Percentiles rank a stretch among this genome's conserved stretches.
Evolutionary conservation across 2,113 vertebrate genomes (phyloP).

Genomic region (Saccopteryx bilineata): DNA sequence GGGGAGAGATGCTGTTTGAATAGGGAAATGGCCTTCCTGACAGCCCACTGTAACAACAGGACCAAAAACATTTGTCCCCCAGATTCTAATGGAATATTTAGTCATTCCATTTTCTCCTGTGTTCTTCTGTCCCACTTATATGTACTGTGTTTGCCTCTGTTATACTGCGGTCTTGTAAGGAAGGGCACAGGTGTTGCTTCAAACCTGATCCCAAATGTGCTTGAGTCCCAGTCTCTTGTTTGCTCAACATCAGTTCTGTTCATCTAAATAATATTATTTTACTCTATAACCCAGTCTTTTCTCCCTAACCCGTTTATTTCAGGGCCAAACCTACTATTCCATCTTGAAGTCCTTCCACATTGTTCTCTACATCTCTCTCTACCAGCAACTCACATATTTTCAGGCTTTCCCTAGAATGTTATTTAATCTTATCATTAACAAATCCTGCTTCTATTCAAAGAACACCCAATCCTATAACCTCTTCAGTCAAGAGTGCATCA

Average conservation of each 20-base stretch:
- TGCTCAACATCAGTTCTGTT: not conserved
- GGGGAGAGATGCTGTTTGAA: not conserved
- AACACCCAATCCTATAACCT: not conserved
- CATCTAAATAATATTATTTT: not conserved
- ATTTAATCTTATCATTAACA: not conserved
- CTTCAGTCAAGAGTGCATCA: not conserved
- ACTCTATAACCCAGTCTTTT: not conserved
- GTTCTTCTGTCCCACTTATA: not conserved
- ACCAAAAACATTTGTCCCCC: not conserved
- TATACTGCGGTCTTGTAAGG: not conserved
- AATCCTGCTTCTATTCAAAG: not conserved
- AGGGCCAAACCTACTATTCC: accelerated
- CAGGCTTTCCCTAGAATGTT: not conserved
- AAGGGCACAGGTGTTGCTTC: not conserved
- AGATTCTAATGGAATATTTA: not conserved
- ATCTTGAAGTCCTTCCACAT: not conserved
- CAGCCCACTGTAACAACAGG: not conserved
- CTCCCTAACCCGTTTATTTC: not conserved
- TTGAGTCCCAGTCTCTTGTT: not conserved
- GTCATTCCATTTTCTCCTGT: not conserved
- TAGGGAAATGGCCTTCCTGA: not conserved
- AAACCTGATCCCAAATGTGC: not conserved
- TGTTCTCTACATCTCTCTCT: not conserved
- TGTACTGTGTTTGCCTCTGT: not conserved
- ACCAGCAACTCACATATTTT: not conserved